A percentile compares a stretch with the other conserved stretches of the same genome.
These are phyloP conservation scores for Ectobius pallidus DNA, from an alignment of 2,888 invertebrate species.

Conservation along the genomic window DNA sequence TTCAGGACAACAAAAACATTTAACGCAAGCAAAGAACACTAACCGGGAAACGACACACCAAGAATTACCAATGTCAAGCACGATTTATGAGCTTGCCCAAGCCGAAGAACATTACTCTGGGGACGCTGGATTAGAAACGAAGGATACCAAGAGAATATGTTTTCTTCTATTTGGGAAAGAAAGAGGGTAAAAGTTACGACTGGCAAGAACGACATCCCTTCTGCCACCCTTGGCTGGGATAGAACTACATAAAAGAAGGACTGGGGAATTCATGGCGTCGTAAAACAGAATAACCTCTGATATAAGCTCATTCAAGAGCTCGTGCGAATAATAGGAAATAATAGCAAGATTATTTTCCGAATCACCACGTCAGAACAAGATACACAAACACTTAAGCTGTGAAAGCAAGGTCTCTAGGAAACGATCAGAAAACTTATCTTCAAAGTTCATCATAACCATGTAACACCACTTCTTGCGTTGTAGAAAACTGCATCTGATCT, in stretches of 20 bases:
- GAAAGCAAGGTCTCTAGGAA: background rate
- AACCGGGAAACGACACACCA: background rate
- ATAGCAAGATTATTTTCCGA: slow-evolving; percentile 3
- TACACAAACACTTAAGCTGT: background rate
- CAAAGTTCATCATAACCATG: too few species aligned
- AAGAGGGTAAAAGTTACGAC: background rate
- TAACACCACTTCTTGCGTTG: too few species aligned
- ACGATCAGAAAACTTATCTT: background rate
- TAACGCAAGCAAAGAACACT: too few species aligned
- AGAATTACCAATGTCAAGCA: too few species aligned
- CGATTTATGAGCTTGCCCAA: background rate
- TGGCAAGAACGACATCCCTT: background rate
- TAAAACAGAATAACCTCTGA: background rate
- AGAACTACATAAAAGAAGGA: background rate
- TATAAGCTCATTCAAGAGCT: background rate
- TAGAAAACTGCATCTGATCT: too few species aligned
- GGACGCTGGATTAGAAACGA: background rate
- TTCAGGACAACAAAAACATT: too few species aligned
- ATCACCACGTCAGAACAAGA: background rate
- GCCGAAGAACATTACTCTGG: background rate
- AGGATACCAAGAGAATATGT: background rate
- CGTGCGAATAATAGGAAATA: background rate
- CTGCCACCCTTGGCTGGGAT: background rate
- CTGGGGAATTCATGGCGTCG: background rate
- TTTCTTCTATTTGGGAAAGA: background rate